Base-by-base conservation (phyloP, 2,888 invertebrate genomes). In the Apamea sordens region DNA sequence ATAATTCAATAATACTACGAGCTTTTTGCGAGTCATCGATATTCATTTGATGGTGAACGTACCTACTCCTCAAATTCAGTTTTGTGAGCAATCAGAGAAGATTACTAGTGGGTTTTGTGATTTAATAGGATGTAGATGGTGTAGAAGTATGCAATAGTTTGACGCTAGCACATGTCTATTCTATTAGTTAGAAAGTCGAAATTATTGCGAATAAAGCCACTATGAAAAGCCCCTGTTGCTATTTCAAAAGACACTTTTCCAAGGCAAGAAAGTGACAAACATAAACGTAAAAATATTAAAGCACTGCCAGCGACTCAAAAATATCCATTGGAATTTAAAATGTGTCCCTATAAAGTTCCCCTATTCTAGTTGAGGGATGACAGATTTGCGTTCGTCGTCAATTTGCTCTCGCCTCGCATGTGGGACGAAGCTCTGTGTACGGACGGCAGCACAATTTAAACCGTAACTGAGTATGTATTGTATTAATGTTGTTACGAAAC, bases 21-120 rank as follows among this genome's bases (percentile, higher is more conserved):
- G 89, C 90, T 88, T 91, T 91, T 90, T 89, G 89, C 89, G 79
- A 90, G 91, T 90, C 92, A 92, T 93, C 92, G 92, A 92, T 93
- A 92, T 93, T 92, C 92, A 93, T 92, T 91, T 85, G 88, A 86
- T 82, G 73, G 76, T 86, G 85, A 87, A 86, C 84, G 86, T 89
- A 87, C n/a, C n/a, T n/a, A n/a, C 88, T 91, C 88, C 87, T 86
- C 82, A 84, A 90, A 88, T 86, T 73, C 80, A 75, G 84, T 88
- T 88, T 83, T 80, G 84, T 73, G 79, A 84, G 77, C 80, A 77
- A 85, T 84, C 73, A 32, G 61, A 73, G 74, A 70, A 41, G 44
- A 77, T 78, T 65, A 32, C 41, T 76, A 18, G 53, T 73, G 41
- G 73, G 75, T 84, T 59, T 80, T 82, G 53, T 32, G 56, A 68